Evolutionary conservation across 92 coral and sea anemone species (phyloP), one percentile per base, ranked within the genome.

Genomic region (Montipora capitata): DNA sequence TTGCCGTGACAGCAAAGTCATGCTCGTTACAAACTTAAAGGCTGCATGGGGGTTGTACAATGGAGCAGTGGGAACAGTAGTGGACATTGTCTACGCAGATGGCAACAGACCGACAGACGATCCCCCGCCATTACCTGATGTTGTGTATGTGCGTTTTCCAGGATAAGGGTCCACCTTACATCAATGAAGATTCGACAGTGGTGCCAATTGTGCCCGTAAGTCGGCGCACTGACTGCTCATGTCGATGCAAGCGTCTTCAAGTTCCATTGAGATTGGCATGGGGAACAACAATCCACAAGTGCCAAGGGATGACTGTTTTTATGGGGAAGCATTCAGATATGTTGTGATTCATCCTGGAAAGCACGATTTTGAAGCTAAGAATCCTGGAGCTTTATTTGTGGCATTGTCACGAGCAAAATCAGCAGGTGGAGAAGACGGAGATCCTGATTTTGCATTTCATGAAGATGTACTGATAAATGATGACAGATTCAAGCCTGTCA

Each of bases 21-120:
- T 86, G 78, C 82, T 84, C 14, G 74, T 75, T 10, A 81, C 57
- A 42, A 84, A 84, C 45, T 57, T 84, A n/a, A 84, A 88, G 74
- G 80, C 87, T 40, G 48, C 14, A 64, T 88, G 91, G 92, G 92
- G 92, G 18, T 61, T 88, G 70, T 88, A 8, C 83, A 81, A 88
- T 81, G 92, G 92, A 27, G 92, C 88, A 51, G 92, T 88, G 7
- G 92, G 92, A 35, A 64, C 77, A 81, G 88, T 81, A 0, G 92
- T 88, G 40, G 72, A 82, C 40, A 61, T 88, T 76, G 59, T 76
- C 20, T 88, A 88, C 73, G 51, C 10, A 18, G 67, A 16, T 81
- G 87, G 82, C 10, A 9, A 27, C 13, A 66, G 79, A 52, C 91
- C 86, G 0, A 70, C 67, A 12, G 92, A 82, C 65, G 92, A 87